These are phyloP conservation scores for Chelidonichthys spinosus DNA, from an alignment of 2,797 vertebrate species.

Conservation along the genomic window DNA sequence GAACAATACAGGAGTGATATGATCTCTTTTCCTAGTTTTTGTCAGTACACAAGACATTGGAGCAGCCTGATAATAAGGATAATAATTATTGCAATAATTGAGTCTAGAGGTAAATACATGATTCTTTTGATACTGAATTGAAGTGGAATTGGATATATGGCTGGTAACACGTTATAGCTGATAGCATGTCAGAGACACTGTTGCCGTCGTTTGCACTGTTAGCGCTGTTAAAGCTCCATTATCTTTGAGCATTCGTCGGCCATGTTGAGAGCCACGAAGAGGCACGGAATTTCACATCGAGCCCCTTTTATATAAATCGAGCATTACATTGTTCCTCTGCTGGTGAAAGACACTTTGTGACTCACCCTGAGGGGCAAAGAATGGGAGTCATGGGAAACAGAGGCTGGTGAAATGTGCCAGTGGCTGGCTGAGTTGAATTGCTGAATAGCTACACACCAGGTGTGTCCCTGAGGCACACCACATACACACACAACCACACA, in stretches of 20 bases:
- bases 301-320: neutral
- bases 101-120: too few relatives aligned
- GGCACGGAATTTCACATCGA: neutral
- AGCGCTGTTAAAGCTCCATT: neutral
- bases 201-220: neutral
- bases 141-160: too few relatives aligned
- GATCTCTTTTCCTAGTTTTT: too few relatives aligned
- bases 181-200: neutral
- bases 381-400: slow-evolving; percentile 69
- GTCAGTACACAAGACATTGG: too few relatives aligned
- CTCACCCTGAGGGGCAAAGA: slow-evolving; percentile 57
- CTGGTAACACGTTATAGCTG: too few relatives aligned
- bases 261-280: neutral
- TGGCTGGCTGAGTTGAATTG: slow-evolving; percentile 60
- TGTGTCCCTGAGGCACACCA: slow-evolving; percentile 68
- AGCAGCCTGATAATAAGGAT: too few relatives aligned
- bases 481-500: slow-evolving; percentile 24
- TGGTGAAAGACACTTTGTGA: slow-evolving; percentile 44
- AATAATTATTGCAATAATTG: too few relatives aligned
- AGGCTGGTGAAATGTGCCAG: slow-evolving; percentile 65
- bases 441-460: slow-evolving; percentile 70
- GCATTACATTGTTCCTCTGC: slow-evolving; percentile 28
- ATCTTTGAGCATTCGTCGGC: too few relatives aligned
- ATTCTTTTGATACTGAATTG: too few relatives aligned
- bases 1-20: too few relatives aligned